Conservation (phyloP, 2,888 invertebrate species). For the Chromoteleia sp. region DNA sequence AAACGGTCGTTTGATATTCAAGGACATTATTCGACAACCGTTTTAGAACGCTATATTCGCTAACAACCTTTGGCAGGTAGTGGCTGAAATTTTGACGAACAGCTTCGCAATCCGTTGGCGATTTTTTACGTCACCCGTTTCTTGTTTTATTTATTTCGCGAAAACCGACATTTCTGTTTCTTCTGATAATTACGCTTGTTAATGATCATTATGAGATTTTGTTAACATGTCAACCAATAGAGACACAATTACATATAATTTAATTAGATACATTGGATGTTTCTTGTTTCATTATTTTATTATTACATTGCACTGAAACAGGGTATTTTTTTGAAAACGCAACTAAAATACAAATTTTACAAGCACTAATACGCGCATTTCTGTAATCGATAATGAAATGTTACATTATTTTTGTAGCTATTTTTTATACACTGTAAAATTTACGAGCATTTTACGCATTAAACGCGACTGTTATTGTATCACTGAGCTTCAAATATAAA, state of each 20-base stretch:
- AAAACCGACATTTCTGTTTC: background rate
- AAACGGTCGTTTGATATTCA: background rate
- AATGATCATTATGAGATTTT: background rate
- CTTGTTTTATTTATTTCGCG: slow-evolving; percentile 12
- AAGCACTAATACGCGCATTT: slow-evolving; percentile 33
- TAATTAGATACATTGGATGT: too few species aligned
- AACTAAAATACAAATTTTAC: background rate
- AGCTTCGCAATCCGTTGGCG: background rate
- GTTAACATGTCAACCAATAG: background rate
- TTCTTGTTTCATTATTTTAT: slow-evolving; percentile 5
- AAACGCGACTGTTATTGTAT: slow-evolving; percentile 23
- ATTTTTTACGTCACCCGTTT: slow-evolving; percentile 11
- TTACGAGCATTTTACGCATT: slow-evolving; percentile 26
- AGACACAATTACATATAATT: too few species aligned
- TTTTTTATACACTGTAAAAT: slow-evolving; percentile 47
- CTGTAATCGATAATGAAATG: slow-evolving; percentile 41
- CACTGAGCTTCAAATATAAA: slow-evolving; percentile 22
- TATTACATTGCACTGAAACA: background rate
- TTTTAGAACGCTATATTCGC: slow-evolving; percentile 10
- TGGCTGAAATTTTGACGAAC: background rate
- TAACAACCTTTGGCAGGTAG: background rate
- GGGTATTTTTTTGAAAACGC: background rate
- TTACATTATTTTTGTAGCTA: slow-evolving; percentile 51
- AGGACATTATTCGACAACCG: slow-evolving; percentile 1
- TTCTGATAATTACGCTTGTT: slow-evolving; percentile 25